phyloP scores from a whole-genome alignment of 2,113 vertebrate species.

The Alligator sinensis region DNA sequence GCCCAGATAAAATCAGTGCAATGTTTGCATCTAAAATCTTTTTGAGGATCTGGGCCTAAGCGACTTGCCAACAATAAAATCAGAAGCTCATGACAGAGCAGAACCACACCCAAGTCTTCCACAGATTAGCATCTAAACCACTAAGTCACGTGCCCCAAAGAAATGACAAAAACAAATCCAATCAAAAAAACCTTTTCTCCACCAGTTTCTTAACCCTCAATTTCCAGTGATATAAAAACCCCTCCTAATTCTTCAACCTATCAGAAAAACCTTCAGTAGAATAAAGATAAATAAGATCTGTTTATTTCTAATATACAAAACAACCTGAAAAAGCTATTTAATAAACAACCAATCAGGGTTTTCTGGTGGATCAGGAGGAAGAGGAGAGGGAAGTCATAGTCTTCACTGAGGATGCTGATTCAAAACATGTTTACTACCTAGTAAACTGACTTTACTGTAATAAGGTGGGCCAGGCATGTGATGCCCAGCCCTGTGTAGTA shows the following conservation, averaged over 20 bases:
- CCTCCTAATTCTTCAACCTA: not conserved
- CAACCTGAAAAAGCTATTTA: fast-evolving
- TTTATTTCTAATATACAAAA: fast-evolving
- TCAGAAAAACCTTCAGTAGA: not conserved
- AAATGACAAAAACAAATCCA: not conserved
- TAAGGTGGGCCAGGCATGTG: too few species aligned
- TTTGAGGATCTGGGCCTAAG: not conserved
- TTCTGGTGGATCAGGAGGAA: not conserved
- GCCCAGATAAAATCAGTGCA: not conserved
- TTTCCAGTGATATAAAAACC: fast-evolving
- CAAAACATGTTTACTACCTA: not conserved
- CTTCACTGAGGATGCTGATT: fast-evolving
- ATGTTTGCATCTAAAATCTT: not conserved
- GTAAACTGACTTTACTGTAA: too few species aligned
- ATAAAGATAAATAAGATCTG: not conserved
- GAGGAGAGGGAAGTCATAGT: fast-evolving
- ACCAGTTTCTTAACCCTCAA: not conserved
- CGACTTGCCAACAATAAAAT: not conserved
- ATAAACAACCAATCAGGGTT: not conserved
- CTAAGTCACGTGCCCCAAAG: fast-evolving
- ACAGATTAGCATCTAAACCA: not conserved
- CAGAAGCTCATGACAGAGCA: not conserved
- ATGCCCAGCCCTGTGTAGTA: too few species aligned
- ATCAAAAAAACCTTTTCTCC: not conserved
- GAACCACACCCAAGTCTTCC: not conserved